These are phyloP conservation scores for Acropora tenuis DNA, from an alignment of 64 coral and sea anemone species.

Conservation along the genomic window DNA sequence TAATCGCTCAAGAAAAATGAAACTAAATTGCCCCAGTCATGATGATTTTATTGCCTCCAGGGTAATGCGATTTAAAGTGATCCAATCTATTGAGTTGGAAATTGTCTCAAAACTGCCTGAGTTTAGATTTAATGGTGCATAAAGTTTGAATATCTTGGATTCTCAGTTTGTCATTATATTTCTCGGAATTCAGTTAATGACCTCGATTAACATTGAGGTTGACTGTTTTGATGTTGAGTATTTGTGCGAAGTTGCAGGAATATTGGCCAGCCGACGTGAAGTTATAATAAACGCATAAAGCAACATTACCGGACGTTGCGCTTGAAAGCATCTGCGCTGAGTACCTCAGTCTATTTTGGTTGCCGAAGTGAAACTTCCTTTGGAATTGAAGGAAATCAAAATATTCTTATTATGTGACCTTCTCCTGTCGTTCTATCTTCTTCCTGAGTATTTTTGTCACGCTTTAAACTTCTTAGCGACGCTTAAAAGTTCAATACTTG, in stretches of 20 bases:
- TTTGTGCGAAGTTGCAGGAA: not conserved
- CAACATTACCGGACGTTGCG: not conserved
- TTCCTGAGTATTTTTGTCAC: no score
- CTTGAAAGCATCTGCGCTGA: not conserved
- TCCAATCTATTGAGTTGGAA: not conserved
- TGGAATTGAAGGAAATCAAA: no score
- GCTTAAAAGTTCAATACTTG: no score
- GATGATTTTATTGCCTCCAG: not conserved
- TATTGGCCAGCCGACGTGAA: not conserved
- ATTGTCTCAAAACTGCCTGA: not conserved
- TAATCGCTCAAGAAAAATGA: not conserved
- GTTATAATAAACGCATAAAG: conserved; percentile 35
- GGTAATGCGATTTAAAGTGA: not conserved
- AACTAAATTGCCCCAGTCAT: not conserved
- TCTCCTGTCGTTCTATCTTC: no score
- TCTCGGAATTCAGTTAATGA: not conserved
- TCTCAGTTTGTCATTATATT: no score
- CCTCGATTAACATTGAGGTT: not conserved
- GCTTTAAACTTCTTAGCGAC: no score
- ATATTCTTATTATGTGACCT: no score
- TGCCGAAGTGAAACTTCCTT: no score
- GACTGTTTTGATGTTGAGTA: not conserved
- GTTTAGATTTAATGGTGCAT: not conserved
- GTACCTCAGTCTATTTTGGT: not conserved
- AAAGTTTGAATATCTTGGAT: not conserved